Conservation (phyloP, 2,113 vertebrate genomes). For the Engystomops pustulosus region DNA sequence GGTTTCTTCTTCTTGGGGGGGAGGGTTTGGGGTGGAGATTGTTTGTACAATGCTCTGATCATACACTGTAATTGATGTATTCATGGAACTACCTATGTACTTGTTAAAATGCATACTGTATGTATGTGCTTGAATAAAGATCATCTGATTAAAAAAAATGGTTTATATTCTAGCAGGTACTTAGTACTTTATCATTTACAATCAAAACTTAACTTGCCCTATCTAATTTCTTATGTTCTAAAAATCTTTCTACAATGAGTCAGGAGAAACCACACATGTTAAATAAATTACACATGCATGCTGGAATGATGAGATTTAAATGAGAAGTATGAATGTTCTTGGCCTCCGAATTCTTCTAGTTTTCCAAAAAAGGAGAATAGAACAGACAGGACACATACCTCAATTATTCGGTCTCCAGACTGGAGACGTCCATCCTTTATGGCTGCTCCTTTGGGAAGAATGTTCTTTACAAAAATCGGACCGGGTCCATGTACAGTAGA, state of each 20-base stretch:
- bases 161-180: conserved; percentile 16
- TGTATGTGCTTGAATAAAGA: too few relatives aligned
- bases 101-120: too few relatives aligned
- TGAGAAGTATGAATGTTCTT: conserved; percentile 14
- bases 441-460: conserved; percentile 93
- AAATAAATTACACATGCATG: not conserved
- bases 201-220: conserved; percentile 16
- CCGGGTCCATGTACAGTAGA: conserved; percentile 91
- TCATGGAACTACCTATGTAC: too few relatives aligned
- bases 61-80: too few relatives aligned
- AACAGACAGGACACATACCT: conserved; percentile 73
- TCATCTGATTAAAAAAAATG: too few relatives aligned
- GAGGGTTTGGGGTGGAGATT: too few relatives aligned
- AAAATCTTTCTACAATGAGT: not conserved
- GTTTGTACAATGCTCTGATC: too few relatives aligned
- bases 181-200: conserved; percentile 20
- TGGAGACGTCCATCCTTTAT: conserved; percentile 94
- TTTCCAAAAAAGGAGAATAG: not conserved
- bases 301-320: conserved; percentile 22
- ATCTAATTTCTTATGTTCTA: conserved; percentile 17
- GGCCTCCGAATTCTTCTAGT: not conserved
- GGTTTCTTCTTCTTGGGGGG: too few relatives aligned
- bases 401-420: conserved; percentile 94
- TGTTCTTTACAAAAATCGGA: conserved; percentile 97
- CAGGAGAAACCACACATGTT: not conserved